These are phyloP conservation scores for Brachionus plicatilis DNA, from an alignment of 1,140 invertebrate species.

Conservation along the genomic window DNA sequence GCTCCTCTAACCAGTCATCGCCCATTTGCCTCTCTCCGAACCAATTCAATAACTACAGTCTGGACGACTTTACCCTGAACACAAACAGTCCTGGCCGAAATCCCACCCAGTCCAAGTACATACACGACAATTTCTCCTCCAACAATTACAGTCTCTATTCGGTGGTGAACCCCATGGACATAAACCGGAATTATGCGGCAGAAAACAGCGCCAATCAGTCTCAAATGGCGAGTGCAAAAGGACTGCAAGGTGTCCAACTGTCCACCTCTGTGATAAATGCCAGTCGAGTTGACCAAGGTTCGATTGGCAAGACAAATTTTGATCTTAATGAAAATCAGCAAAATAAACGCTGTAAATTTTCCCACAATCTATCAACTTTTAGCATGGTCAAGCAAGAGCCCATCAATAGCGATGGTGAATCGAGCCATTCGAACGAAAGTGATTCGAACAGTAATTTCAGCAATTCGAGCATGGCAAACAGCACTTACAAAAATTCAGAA, in stretches of 20 bases:
- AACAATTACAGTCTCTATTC: not conserved
- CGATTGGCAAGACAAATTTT: not conserved
- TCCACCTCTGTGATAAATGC: not conserved
- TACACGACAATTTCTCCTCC: not conserved
- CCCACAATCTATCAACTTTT: not conserved
- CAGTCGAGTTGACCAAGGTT: not conserved
- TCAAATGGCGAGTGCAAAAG: not conserved
- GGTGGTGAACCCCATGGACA: slow-evolving; percentile 31
- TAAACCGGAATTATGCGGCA: slow-evolving; percentile 4
- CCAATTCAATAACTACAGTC: slow-evolving; percentile 2
- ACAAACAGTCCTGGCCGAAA: not conserved
- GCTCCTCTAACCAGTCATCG: slow-evolving; percentile 2
- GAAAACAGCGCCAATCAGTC: not conserved
- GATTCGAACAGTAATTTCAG: slow-evolving; percentile 2
- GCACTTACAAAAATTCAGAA: not conserved
- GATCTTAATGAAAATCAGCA: not conserved
- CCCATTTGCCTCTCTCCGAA: slow-evolving; percentile 7
- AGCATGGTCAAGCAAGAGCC: not conserved
- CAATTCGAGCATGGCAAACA: not conserved
- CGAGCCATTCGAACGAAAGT: slow-evolving; percentile 22
- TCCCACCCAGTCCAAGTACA: not conserved
- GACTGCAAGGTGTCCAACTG: not conserved
- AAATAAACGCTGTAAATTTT: slow-evolving; percentile 18
- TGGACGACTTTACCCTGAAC: not conserved
- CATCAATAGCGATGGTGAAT: slow-evolving; percentile 37